Percentiles rank a stretch among this genome's conserved stretches.
phyloP scores from a whole-genome alignment of 2,113 vertebrate species.

The Microcebus murinus region DNA sequence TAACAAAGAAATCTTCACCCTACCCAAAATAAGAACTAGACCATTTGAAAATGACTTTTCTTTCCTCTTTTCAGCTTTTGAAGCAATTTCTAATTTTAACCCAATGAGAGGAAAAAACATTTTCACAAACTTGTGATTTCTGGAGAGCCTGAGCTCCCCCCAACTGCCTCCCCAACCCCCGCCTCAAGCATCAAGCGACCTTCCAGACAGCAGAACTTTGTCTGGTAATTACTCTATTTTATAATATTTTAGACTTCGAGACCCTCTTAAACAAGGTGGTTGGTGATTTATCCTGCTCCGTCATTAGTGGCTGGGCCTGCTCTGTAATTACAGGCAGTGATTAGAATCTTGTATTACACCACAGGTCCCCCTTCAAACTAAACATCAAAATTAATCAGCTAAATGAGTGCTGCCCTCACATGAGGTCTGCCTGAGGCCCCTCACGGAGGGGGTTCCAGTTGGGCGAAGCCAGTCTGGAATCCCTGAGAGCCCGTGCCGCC shows the following conservation, averaged over 20 bases:
- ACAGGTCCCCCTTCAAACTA: constrained; percentile 72
- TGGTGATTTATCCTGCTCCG: constrained; percentile 54
- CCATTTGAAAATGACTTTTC: neutral
- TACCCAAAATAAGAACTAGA: neutral
- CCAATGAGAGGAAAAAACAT: neutral
- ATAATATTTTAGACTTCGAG: constrained; percentile 61
- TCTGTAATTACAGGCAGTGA: constrained; percentile 77
- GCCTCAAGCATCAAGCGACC: neutral
- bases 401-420: constrained; percentile 69
- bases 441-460: neutral
- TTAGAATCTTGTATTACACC: constrained; percentile 78
- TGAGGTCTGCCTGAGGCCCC: constrained; percentile 38
- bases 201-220: constrained; percentile 26
- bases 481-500: neutral
- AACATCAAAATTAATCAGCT: constrained; percentile 79
- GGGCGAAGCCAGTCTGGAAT: neutral
- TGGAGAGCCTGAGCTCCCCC: neutral
- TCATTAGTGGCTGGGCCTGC: constrained; percentile 74
- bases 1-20: neutral
- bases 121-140: constrained; percentile 19
- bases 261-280: constrained; percentile 70
- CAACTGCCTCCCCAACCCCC: neutral
- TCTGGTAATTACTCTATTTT: constrained; percentile 59
- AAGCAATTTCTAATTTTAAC: constrained; percentile 46
- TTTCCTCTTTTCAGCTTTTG: neutral